These are phyloP conservation scores for Gymnocypris eckloni DNA, from an alignment of 2,797 vertebrate species.

Conservation along the genomic window DNA sequence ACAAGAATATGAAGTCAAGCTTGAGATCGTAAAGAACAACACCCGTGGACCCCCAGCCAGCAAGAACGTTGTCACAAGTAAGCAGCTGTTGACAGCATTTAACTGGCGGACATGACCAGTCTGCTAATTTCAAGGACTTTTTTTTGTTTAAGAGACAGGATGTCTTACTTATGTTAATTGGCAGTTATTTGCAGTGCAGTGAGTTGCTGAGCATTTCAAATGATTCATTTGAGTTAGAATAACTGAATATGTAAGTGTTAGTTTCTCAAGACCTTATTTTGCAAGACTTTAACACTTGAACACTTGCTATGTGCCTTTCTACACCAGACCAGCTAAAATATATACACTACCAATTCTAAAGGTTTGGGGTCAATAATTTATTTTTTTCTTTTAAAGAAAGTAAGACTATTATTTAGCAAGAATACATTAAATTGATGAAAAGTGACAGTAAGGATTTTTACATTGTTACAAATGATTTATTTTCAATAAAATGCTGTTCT, in stretches of 20 bases:
- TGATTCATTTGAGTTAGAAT: not conserved
- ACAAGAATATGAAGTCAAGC: slow-evolving; percentile 94
- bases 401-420: not conserved
- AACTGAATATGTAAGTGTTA: not conserved
- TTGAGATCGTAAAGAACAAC: slow-evolving; percentile 94
- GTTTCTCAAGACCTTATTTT: not conserved
- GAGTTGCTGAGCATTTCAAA: not conserved
- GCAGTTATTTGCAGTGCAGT: not conserved
- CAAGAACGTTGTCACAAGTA: slow-evolving; percentile 90
- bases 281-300: not conserved
- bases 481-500: not conserved
- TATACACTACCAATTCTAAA: not conserved
- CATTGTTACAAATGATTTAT: too few relatives aligned
- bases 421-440: not conserved
- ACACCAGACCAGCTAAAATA: not conserved
- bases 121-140: not conserved
- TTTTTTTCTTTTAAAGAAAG: not conserved
- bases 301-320: not conserved
- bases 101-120: not conserved
- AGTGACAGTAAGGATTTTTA: not conserved
- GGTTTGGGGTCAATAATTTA: not conserved
- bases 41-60: slow-evolving; percentile 90
- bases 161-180: slow-evolving; percentile 7
- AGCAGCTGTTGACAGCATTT: slow-evolving; percentile 67
- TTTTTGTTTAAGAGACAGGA: not conserved